These are phyloP conservation scores for Danio albolineatus DNA, from an alignment of 2,797 vertebrate species.

Conservation along the genomic window DNA sequence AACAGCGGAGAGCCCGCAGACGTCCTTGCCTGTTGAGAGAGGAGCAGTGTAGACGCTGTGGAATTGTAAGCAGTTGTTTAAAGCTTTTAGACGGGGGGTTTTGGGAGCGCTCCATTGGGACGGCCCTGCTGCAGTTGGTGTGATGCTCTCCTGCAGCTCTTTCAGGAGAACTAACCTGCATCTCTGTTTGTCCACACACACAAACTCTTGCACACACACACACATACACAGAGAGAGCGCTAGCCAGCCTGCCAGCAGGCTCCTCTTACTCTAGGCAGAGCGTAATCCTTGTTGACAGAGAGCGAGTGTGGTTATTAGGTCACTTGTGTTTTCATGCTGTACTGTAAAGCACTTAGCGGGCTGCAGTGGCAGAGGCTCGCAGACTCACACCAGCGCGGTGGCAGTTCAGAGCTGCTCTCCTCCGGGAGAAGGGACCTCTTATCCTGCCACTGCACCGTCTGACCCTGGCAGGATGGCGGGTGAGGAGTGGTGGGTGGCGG, in stretches of 20 bases:
- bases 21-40: conserved; percentile 43
- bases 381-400: conserved; percentile 19
- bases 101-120: conserved; percentile 12
- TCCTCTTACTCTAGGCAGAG: conserved; percentile 73
- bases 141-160: conserved; percentile 68
- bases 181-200: conserved; percentile 71
- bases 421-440: conserved; percentile 31
- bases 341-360: conserved; percentile 60
- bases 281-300: conserved; percentile 82
- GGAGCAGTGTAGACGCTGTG: background rate
- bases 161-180: conserved; percentile 76
- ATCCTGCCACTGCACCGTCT: conserved; percentile 34
- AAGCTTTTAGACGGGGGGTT: conserved; percentile 15
- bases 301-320: conserved; percentile 80
- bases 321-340: conserved; percentile 69
- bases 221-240: conserved; percentile 15
- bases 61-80: conserved; percentile 54
- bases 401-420: conserved; percentile 34
- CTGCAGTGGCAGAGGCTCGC: conserved; percentile 11
- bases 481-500: conserved; percentile 41
- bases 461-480: conserved; percentile 40
- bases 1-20: conserved; percentile 33
- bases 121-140: conserved; percentile 72
- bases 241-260: conserved; percentile 67
- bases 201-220: conserved; percentile 66